These are phyloP conservation scores for Anniella stebbinsi DNA, from an alignment of 2,797 vertebrate genomes.

Conservation along the genomic window DNA sequence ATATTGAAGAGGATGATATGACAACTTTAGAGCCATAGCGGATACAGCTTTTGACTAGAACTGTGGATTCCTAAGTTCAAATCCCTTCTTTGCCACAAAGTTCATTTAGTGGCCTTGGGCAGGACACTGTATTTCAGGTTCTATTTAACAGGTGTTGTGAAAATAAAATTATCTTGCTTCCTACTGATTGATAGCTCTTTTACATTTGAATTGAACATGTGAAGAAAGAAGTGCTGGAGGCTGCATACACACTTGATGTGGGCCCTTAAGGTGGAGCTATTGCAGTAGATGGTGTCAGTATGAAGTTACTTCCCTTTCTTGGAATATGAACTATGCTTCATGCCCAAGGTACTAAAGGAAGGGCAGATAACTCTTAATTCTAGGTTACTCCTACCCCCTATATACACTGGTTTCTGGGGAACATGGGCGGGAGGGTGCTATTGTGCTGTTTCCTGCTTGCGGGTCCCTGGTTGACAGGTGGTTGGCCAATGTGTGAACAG, in stretches of 20 bases:
- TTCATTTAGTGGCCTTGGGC: background rate
- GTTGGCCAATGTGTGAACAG: too few relatives aligned
- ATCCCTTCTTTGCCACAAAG: background rate
- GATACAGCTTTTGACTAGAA: background rate
- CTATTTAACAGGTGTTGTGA: background rate
- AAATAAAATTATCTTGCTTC: slow-evolving; percentile 23
- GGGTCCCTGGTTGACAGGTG: too few relatives aligned
- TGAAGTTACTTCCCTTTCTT: background rate
- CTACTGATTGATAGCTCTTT: slow-evolving; percentile 57
- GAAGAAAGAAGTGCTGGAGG: background rate
- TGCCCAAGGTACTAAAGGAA: background rate
- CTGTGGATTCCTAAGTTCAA: background rate
- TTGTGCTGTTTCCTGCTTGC: too few relatives aligned
- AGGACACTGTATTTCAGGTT: slow-evolving; percentile 36
- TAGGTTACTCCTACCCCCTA: too few relatives aligned
- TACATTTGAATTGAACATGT: background rate
- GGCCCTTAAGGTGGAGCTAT: background rate
- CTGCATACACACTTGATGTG: background rate
- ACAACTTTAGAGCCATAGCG: background rate
- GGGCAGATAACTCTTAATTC: background rate
- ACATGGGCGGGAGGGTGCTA: too few relatives aligned
- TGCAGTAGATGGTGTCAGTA: background rate
- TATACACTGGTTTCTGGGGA: too few relatives aligned
- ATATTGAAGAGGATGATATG: background rate
- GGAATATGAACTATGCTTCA: background rate